Evolutionary conservation across 2,888 invertebrate species (phyloP), one percentile per base, ranked within the genome.

Genomic region (Drosophila histrio): DNA sequence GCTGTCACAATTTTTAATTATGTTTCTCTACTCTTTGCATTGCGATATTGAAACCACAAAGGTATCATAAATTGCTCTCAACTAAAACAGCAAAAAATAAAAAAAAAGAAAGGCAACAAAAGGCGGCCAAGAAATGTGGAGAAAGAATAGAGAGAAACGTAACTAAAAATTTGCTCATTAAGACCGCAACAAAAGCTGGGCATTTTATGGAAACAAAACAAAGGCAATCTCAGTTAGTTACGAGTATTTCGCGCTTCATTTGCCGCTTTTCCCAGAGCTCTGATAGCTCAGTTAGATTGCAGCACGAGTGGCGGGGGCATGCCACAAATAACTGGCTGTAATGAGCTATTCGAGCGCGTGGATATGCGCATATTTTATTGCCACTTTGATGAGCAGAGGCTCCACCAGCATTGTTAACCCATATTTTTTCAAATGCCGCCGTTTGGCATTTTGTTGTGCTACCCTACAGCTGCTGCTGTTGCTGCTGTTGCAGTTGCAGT

Each of bases 1-100:
- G 76, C 87, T 86, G 82, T 83, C 86, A 80, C 83, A 83, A 83
- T 86, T 83, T 83, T 86, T 83, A 83, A 83, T 83, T 83, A 86
- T 81, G 81, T 82, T 81, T 82, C 80, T 62, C 52, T 36, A 59
- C 72, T 62, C 61, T 72, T 72, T 67, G 59, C 79, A 72, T 82
- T 79, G 77, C 77, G 70, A 82, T 86, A 86, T 78, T 80, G 71
- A 86, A 83, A 86, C 82, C 82, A 80, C 82, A 86, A 83, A 86
- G 82, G 82, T 86, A 86, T 80, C 86, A 71, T 86, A 86, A 82
- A 82, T 86, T 83, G 77, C 73, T 66, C 41, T 15, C 28, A 41
- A 38, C 28, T 6, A 11, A 21, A 7, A 17, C 50, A 13, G 2
- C 17, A 28, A 53, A 30, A 32, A 28, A 53, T 24, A 32, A 11